Base-by-base conservation (phyloP, 2,797 vertebrate species). In the Premnoplex brunnescens region DNA sequence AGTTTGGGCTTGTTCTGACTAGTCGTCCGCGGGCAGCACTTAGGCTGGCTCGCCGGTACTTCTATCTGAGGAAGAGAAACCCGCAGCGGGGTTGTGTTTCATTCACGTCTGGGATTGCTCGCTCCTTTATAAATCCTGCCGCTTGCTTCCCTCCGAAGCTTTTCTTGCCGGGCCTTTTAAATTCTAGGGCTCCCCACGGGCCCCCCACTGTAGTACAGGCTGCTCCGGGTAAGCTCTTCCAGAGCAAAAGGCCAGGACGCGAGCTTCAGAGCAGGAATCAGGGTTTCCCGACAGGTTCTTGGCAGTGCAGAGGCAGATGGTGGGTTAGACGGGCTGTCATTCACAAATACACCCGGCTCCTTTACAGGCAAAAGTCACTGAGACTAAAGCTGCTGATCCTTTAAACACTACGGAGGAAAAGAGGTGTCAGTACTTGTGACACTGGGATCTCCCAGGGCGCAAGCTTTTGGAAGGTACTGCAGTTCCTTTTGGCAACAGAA, bases 1-100 rank as follows among this genome's bases (percentile, higher is more conserved):
- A 76, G 76, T n/a, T 83, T 13, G 88, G 87, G 97, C 97, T 68
- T 95, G 97, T 96, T 94, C 82, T 81, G 97, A 97, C 96, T 95
- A 97, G 97, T 83, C 93, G 62, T 75, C 69, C 79, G 93, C 96
- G 94, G 89, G 95, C 74, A 51, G 91, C 79, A 37, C 30, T 95
- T 43, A 55, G 93, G 90, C 95, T 88, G 92, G 64, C 88, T 88
- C 94, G 79, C 91, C 89, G 80, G 91, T 92, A 4, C 68, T 94
- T 96, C 91, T 79, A 88, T 88, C 89, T 23, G 64, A 85, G 94
- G 95, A 84, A 94, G 74, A 91, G 89, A 92, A 96, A 78, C 83
- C 88, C 97, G 26, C 86, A 60, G 89, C 82, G 75, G 66, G 91
- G 69, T 96, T 59, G 88, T 82, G 77, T 88, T 97, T 90, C 85